Evolutionary conservation across 2,888 invertebrate species (phyloP).

Genomic region (Tenthredo distinguenda): DNA sequence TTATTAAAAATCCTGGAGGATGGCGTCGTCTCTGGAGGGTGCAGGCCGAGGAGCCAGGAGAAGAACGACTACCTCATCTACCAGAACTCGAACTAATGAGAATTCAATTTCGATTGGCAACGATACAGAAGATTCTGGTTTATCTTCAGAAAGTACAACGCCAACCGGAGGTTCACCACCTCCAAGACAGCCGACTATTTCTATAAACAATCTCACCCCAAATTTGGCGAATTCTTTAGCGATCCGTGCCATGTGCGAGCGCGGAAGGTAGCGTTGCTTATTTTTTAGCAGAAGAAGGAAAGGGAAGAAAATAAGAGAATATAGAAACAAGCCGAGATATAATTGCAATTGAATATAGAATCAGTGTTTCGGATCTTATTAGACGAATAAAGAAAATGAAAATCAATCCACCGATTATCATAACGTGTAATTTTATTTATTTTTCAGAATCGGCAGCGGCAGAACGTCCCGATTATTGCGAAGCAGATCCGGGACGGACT

Average conservation of each 20-base stretch:
- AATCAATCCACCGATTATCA: background rate
- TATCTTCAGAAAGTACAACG: conserved; percentile 75
- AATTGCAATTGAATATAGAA: conserved; percentile 8
- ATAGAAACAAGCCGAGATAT: background rate
- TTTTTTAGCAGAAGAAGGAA: background rate
- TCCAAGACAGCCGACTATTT: conserved; percentile 65
- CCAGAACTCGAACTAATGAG: conserved; percentile 26
- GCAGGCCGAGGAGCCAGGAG: conserved; percentile 42
- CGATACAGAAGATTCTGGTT: conserved; percentile 73
- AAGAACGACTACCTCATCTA: conserved; percentile 31
- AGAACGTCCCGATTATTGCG: conserved; percentile 72
- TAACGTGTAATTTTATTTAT: conserved; percentile 16
- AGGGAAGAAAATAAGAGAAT: background rate
- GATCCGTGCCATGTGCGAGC: conserved; percentile 65
- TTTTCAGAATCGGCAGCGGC: conserved; percentile 71
- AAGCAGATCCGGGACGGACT: conserved; percentile 83
- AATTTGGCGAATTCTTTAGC: conserved; percentile 63
- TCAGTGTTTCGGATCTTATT: background rate
- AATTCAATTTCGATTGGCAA: conserved; percentile 57
- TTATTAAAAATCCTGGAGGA: background rate
- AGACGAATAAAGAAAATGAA: background rate
- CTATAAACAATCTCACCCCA: conserved; percentile 48
- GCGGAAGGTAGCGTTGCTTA: conserved; percentile 65
- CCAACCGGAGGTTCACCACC: conserved; percentile 74
- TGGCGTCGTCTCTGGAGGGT: conserved; percentile 30